These are phyloP conservation scores for Leuciscus waleckii DNA, from an alignment of 2,797 vertebrate genomes.

Conservation along the genomic window DNA sequence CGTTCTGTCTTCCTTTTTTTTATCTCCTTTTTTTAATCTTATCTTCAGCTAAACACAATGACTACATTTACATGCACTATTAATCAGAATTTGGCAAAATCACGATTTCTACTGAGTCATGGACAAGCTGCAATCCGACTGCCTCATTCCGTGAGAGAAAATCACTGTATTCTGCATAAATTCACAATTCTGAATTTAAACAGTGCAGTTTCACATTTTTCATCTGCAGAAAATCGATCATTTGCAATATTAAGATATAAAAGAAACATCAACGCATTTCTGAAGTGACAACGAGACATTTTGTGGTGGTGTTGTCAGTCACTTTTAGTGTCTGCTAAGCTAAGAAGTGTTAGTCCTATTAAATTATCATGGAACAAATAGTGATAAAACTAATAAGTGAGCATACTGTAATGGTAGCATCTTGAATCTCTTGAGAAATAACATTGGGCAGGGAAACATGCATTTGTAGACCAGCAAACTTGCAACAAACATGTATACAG, in stretches of 20 bases:
- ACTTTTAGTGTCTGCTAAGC: background rate
- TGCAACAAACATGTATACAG: background rate
- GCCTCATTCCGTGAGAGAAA: background rate
- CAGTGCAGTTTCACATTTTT: background rate
- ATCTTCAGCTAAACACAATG: background rate
- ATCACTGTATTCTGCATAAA: background rate
- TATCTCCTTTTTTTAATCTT: background rate
- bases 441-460: background rate
- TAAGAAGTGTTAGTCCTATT: background rate
- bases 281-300: background rate
- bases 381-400: background rate
- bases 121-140: background rate
- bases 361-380: background rate
- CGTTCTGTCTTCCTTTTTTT: background rate
- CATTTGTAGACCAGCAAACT: background rate
- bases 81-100: background rate
- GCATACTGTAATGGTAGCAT: background rate
- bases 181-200: background rate
- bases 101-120: background rate
- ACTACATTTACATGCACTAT: background rate
- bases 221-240: background rate
- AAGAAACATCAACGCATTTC: background rate
- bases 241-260: background rate
- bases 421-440: background rate
- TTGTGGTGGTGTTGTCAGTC: background rate